Conservation (phyloP, 2,888 invertebrate species). For the Drosophila picticornis region DNA sequence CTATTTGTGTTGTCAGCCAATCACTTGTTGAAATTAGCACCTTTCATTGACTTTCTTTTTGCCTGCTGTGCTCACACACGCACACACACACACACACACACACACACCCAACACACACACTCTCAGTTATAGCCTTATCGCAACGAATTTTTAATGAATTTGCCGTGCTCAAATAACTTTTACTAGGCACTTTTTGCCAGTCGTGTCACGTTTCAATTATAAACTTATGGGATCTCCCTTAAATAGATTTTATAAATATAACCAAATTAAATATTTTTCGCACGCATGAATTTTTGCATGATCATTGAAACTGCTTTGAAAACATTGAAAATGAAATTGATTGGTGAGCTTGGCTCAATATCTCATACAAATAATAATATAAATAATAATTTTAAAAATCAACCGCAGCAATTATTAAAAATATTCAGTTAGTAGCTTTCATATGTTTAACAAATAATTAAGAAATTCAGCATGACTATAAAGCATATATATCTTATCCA, state of each 20-base stretch:
- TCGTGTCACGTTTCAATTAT: slow-evolving; percentile 40
- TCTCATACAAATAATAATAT: not conserved
- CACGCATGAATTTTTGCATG: not conserved
- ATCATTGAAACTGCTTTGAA: not conserved
- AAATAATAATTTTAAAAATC: not conserved
- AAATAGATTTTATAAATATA: slow-evolving; percentile 19
- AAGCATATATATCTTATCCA: not conserved
- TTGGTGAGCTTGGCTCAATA: not conserved
- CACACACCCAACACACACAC: not conserved
- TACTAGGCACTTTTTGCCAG: slow-evolving; percentile 54
- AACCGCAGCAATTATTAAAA: not conserved
- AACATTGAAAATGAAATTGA: not conserved
- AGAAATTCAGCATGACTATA: not conserved
- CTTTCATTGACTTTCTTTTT: slow-evolving; percentile 78
- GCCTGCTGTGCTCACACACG: slow-evolving; percentile 32
- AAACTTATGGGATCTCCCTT: slow-evolving; percentile 35
- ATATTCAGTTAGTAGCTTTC: not conserved
- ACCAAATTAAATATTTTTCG: not conserved
- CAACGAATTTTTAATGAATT: slow-evolving; percentile 77
- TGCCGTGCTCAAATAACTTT: slow-evolving; percentile 73
- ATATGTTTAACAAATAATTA: not conserved
- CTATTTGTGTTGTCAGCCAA: slow-evolving; percentile 63
- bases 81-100: not conserved
- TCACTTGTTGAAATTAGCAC: slow-evolving; percentile 74
- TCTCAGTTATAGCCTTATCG: slow-evolving; percentile 55